A percentile compares a stretch with the other conserved stretches of the same genome.
Conservation (phyloP, 2,888 invertebrate genomes). For the Leptinotarsa peninsularis region DNA sequence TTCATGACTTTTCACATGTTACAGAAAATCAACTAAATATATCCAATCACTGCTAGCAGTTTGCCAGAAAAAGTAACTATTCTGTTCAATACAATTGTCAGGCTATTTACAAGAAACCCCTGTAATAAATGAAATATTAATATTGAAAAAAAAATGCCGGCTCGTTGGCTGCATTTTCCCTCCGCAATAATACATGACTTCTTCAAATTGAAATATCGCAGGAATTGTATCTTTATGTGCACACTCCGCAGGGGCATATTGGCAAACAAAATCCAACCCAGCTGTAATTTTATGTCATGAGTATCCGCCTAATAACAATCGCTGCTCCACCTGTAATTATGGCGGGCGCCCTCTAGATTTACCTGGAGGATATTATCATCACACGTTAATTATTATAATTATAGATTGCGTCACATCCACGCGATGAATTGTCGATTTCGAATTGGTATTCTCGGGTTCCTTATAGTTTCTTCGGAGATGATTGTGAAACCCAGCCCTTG, state of each 20-base stretch:
- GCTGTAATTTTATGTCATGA: neutral
- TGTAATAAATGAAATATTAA: neutral
- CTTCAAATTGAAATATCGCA: neutral
- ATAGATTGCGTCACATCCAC: conserved; percentile 53
- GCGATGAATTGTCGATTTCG: conserved; percentile 50
- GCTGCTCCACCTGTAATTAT: conserved; percentile 59
- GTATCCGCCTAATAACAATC: conserved; percentile 4
- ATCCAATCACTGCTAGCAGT: too few relatives aligned
- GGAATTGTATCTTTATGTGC: conserved; percentile 12
- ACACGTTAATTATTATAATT: conserved; percentile 51
- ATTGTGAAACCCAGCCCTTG: conserved; percentile 18
- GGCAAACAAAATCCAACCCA: neutral
- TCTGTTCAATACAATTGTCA: too few relatives aligned
- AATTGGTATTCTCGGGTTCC: conserved; percentile 32
- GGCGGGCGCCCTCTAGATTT: conserved; percentile 56
- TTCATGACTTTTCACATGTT: too few relatives aligned
- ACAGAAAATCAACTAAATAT: too few relatives aligned
- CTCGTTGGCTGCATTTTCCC: neutral
- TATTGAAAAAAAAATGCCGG: conserved; percentile 1
- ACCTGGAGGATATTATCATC: conserved; percentile 56
- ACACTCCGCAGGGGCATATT: neutral
- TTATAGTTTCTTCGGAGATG: conserved; percentile 22
- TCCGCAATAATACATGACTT: neutral
- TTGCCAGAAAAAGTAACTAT: too few relatives aligned
- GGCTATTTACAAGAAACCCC: neutral